Conservation (phyloP, 2,113 vertebrate species). For the Gallinago paraguaiae region DNA sequence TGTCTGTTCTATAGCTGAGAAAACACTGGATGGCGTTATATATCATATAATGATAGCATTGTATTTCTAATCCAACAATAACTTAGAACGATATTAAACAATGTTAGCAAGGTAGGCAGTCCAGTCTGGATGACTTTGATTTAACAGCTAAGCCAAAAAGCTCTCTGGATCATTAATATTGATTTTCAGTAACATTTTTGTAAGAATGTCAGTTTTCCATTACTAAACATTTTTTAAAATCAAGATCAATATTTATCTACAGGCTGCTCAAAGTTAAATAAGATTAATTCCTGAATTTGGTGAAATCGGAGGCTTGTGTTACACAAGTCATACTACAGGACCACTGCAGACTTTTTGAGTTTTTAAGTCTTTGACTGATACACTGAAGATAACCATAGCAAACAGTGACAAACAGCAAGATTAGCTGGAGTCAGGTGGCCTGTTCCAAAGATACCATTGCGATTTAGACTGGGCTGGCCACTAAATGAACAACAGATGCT, state of each 20-base stretch:
- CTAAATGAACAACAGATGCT: neutral
- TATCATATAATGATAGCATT: neutral
- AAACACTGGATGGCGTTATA: neutral
- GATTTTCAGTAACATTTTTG: slow-evolving; percentile 24
- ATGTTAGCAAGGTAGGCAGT: neutral
- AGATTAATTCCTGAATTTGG: neutral
- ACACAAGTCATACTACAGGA: neutral
- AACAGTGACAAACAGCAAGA: neutral
- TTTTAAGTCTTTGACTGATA: neutral
- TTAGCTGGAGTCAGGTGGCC: neutral
- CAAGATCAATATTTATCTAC: slow-evolving; percentile 29
- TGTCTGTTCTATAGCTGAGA: neutral
- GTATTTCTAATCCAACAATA: neutral
- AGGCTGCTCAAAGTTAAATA: neutral
- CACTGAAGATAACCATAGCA: neutral
- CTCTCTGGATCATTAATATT: neutral
- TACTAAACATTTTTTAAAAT: neutral
- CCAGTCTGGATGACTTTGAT: neutral
- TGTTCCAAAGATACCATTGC: neutral
- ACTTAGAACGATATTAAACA: neutral
- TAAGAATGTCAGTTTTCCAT: neutral
- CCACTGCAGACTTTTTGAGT: neutral
- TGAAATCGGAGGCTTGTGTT: neutral
- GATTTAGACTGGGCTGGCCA: neutral
- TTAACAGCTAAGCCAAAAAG: neutral